phyloP scores from a whole-genome alignment of 2,113 vertebrate species.

The Otus sunia region DNA sequence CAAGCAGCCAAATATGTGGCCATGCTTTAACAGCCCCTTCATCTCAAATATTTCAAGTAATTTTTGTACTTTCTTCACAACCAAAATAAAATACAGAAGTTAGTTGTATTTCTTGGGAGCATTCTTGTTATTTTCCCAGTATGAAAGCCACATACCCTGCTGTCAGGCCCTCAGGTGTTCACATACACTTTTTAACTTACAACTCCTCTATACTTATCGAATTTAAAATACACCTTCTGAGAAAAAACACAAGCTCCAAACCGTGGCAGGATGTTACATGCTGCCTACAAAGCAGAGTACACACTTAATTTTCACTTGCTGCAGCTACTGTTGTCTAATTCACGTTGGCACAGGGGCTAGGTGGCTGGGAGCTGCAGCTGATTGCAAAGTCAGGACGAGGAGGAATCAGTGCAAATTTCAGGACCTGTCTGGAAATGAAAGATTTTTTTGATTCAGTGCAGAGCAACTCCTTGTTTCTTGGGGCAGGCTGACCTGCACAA shows the following conservation, averaged over 20 bases:
- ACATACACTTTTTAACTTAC: neutral
- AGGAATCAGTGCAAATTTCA: neutral
- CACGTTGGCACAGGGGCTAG: fast-evolving
- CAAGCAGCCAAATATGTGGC: neutral
- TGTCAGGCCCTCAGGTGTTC: neutral
- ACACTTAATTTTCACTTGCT: neutral
- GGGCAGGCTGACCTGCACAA: neutral
- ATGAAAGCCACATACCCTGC: neutral
- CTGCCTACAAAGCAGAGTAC: neutral
- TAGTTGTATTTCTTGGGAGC: neutral
- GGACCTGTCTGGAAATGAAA: neutral
- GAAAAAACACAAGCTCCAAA: neutral
- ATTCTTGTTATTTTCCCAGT: neutral
- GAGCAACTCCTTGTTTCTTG: neutral
- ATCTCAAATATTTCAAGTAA: neutral
- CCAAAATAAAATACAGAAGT: neutral
- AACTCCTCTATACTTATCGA: neutral
- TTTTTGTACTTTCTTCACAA: neutral
- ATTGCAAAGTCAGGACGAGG: neutral
- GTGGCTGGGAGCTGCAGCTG: neutral
- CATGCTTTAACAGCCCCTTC: neutral
- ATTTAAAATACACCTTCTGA: neutral
- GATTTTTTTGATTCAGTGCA: neutral
- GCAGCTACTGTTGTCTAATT: neutral
- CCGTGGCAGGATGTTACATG: neutral